Conservation (phyloP, 2,888 invertebrate species). For the Pandemis heparana region DNA sequence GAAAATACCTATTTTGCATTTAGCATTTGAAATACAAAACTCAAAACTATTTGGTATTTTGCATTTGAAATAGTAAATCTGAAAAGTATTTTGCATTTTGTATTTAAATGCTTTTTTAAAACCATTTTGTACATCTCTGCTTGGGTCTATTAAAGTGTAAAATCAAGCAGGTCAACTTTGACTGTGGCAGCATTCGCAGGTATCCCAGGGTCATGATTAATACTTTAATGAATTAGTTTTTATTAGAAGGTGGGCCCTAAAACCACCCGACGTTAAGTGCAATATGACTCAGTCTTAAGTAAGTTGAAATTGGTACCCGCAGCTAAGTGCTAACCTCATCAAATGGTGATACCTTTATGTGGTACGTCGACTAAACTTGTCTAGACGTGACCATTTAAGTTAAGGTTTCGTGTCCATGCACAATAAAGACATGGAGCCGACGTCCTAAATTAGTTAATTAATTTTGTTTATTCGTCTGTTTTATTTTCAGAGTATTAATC, state of each 20-base stretch:
- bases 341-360: neutral
- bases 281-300: neutral
- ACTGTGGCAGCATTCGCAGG: too few relatives aligned
- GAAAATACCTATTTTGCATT: too few relatives aligned
- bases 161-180: too few relatives aligned
- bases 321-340: neutral
- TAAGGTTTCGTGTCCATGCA: neutral
- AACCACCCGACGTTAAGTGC: neutral
- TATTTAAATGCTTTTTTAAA: too few relatives aligned
- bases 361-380: neutral
- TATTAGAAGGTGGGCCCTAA: neutral
- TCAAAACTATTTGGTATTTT: too few relatives aligned
- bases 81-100: too few relatives aligned
- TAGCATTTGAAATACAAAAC: too few relatives aligned
- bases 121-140: too few relatives aligned
- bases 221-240: too few relatives aligned
- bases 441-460: neutral
- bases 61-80: too few relatives aligned
- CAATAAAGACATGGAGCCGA: conserved; percentile 1
- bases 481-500: conserved; percentile 89
- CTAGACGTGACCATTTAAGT: neutral
- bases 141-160: too few relatives aligned
- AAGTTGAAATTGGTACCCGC: neutral
- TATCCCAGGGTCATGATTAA: too few relatives aligned
- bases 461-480: neutral